Base-by-base conservation (phyloP, 2,888 invertebrate genomes). In the Caenorhabditis macrosperma region DNA sequence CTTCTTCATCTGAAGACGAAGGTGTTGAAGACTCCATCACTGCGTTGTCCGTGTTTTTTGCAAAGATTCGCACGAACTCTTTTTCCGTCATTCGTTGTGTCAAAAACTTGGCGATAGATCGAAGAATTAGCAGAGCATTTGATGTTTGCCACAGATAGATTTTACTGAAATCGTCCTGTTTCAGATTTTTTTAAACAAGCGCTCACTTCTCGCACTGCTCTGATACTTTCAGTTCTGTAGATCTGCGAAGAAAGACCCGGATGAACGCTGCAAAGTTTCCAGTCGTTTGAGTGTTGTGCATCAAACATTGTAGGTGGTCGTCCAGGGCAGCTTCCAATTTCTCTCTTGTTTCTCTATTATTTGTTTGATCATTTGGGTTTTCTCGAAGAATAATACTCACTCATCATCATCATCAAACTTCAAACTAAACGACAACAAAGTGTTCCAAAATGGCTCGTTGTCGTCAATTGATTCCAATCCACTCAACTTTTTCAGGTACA, bases 401-500 rank as follows among this genome's bases (percentile, higher is more conserved):
- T 82, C 81, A 35, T 87, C 84, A 6, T 69, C 72, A 24, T 88
- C 87, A 26, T 90, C 89, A 64, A 90, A 78, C 55, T 89, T 85
- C 48, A 89, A 82, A 68, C 89, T 95, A 90, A 96, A 99, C 0
- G 96, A 95, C 41, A 99, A 92, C 83, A 99, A 93, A 84, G 94
- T 94, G 91, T 95, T 95, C 98, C 98, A 99, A 91, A 95, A 97
- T 0, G 95, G 94, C 91, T 96, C 95, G 91, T 95, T 95, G 7
- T 94, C 93, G 5, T 94, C 93, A 86, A 99, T 94, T 41, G 94
- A 92, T 83, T 95, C 94, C 41, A 93, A 93, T 0, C 86, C 86
- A 24, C 83, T 71, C 44, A 89, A 54, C 52, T 82, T 85, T 61
- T 83, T 86, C 48, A 89, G 68, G 54, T 84, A 71, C 17, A 79